A percentile compares a stretch with the other conserved stretches of the same genome.
phyloP scores from a whole-genome alignment of 2,113 vertebrate species.

The Stictonetta naevosa region DNA sequence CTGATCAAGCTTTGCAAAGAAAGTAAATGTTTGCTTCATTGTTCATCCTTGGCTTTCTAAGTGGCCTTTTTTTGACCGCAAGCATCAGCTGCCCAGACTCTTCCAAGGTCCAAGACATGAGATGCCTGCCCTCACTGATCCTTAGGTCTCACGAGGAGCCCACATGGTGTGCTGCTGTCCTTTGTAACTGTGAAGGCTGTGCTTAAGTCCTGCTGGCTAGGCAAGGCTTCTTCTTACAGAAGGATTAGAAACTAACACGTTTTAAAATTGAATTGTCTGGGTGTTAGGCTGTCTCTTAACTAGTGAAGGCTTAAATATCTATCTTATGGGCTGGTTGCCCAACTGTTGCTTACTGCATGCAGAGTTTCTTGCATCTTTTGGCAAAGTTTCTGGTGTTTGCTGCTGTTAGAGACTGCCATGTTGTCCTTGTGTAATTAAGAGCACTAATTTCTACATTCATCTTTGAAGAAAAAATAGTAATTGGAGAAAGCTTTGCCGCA shows the following conservation, averaged over 20 bases:
- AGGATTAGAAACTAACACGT: not conserved
- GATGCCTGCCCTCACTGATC: not conserved
- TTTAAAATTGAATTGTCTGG: not conserved
- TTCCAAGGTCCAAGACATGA: not conserved
- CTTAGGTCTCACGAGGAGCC: not conserved
- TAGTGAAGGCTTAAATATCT: not conserved
- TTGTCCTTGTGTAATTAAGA: not conserved
- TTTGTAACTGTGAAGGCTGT: not conserved
- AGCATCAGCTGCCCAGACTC: not conserved
- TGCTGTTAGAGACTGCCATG: not conserved
- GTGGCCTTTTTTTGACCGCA: not conserved
- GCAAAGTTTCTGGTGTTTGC: not conserved
- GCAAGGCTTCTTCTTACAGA: not conserved
- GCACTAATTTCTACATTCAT: not conserved
- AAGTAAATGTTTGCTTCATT: not conserved
- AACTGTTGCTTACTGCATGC: not conserved
- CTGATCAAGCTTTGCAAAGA: not conserved
- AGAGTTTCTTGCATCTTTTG: not conserved
- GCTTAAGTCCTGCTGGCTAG: not conserved
- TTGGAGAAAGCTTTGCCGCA: not conserved
- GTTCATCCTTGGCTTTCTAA: not conserved
- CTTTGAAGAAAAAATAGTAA: not conserved
- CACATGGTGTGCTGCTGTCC: rapidly evolving
- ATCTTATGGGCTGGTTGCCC: not conserved
- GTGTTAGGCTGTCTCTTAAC: not conserved